Base-by-base conservation (phyloP, 1,140 invertebrate species). In the Leptinotarsa lineolata region DNA sequence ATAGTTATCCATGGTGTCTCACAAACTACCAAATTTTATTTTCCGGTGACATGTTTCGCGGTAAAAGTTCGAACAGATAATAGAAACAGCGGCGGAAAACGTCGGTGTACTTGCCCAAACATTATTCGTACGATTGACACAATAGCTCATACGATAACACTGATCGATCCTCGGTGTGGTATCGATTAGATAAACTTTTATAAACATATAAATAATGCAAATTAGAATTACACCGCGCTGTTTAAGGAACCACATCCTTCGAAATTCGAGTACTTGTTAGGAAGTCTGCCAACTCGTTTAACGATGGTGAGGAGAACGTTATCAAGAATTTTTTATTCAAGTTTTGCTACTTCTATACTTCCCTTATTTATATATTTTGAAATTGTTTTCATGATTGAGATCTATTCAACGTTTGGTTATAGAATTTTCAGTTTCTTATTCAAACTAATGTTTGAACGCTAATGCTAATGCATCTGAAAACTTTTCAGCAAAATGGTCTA, bases 1-100 rank as follows among this genome's bases (percentile, higher is more conserved):
- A 74, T 70, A 70, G 65, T 77, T 77, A 67, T 77, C 76, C 76
- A 77, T 77, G 44, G 48, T 54, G n/a, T 54, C 48, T 54, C 48
- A 54, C 48, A 54, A 54, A 54, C 24, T 70, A 70, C 21, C n/a
- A 60, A 60, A 39, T 44, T 18, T 60, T 24, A 30, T 16, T 64
- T 21, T 70, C 46, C 45, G 59, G 39, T 64, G 45, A 48, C 21
- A 20, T 22, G 63, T 39, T 21, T 30, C 39, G 39, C 67, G 67
- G 18, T 22, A 68, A 48, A 45, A 68, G 39, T 54, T 48, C 46
- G 13, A 68, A 18, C n/a, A 68, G 44, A 68, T 68, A 45, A 68
- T 68, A 18, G 67, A 48, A 68, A 54, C n/a, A 68, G 15, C 20
- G 24, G 45, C 30, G 39, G 18, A 54, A 18, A 46, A 67, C 18